These are phyloP conservation scores for Acropternis orthonyx DNA, from an alignment of 2,797 vertebrate genomes.

Conservation along the genomic window DNA sequence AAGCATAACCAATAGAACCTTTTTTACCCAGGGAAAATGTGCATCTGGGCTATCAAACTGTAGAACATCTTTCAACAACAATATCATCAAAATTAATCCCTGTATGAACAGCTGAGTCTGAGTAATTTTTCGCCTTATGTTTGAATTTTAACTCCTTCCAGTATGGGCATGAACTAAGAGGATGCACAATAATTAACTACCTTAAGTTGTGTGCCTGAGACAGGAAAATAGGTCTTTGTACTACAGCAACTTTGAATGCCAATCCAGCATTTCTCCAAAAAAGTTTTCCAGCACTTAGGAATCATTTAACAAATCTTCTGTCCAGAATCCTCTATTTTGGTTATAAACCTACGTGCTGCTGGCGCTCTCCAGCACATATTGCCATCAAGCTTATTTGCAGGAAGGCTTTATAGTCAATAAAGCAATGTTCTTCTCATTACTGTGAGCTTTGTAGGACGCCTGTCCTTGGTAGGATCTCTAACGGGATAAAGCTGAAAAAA, in stretches of 20 bases:
- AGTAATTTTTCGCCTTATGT: background rate
- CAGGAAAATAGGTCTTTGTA: background rate
- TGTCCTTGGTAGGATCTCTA: conserved; percentile 42
- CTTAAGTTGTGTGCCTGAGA: background rate
- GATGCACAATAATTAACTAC: background rate
- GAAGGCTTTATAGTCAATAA: conserved; percentile 25
- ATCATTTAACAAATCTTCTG: background rate
- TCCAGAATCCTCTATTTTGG: background rate
- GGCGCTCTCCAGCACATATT: background rate
- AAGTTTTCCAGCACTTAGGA: background rate
- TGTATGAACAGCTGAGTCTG: background rate
- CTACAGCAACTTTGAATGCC: background rate
- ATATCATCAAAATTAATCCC: conserved; percentile 44
- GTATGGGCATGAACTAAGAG: background rate
- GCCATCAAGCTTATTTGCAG: conserved; percentile 35
- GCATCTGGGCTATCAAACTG: conserved; percentile 28
- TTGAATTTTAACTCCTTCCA: background rate
- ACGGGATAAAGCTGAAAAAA: conserved; percentile 31
- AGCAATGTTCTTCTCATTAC: conserved; percentile 21
- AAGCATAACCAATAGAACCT: conserved; percentile 1
- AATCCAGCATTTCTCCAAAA: background rate
- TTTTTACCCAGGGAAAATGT: background rate
- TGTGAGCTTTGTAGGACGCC: background rate
- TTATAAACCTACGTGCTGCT: background rate
- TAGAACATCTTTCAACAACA: background rate